Evolutionary conservation across 2,113 vertebrate genomes (phyloP), one percentile per base, ranked within the genome.

Genomic region (Spermophilus dauricus): DNA sequence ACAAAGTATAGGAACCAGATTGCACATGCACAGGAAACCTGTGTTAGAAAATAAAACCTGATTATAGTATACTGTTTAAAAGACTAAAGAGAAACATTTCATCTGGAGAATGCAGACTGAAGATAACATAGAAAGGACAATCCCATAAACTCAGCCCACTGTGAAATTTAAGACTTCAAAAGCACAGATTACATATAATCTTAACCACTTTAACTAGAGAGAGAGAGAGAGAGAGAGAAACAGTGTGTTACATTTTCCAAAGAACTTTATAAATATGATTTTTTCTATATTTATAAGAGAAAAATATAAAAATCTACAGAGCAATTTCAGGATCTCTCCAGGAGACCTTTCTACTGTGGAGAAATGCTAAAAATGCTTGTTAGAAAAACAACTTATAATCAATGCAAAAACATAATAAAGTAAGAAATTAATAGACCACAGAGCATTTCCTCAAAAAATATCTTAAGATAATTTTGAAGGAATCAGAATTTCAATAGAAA

Each of bases 11-110:
- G 88, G 67, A 65, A 92, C 61, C 67, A 93, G 69, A 97, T 94
- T 97, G 86, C 65, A 98, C 98, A 98, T 94, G 82, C 95, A 98
- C 96, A 97, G 92, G 65, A 80, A 93, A 87, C 51, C 51, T 24
- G 8, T 70, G 76, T 53, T 63, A 58, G 90, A 86, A 97, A 96
- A 97, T 69, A 89, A 92, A 93, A 93, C 1, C 1, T 39, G 78
- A 26, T 94, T 97, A 97, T 89, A 97, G 67, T 61, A 53, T 70
- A 56, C 72, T 69, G 61, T 89, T 70, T 75, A 97, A 97, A 97
- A 95, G 86, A 92, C 42, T 91, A n/a, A n/a, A 97, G 97, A 97
- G 87, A 51, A 24, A 61, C 93, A 86, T 88, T 94, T 80, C 93
- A 98, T 94, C 91, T 98, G 97, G 97, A 98, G 96, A 96, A n/a